Evolutionary conservation across 2,888 invertebrate genomes (phyloP).

Genomic region (Ectobius pallidus): DNA sequence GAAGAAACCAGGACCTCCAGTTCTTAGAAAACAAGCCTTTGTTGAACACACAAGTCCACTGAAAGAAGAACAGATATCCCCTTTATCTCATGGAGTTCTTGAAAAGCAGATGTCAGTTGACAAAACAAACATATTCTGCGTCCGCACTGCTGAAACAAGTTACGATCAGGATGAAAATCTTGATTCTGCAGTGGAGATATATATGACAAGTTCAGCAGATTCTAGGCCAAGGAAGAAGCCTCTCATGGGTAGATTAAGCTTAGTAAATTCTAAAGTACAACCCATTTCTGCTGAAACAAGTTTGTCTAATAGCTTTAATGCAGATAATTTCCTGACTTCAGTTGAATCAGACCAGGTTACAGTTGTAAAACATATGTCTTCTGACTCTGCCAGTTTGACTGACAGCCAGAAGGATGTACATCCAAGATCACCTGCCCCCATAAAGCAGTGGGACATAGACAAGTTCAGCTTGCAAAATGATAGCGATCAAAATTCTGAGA

Average conservation of each 20-base stretch:
- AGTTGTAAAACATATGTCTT: neutral
- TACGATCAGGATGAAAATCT: neutral
- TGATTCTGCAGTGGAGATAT: neutral
- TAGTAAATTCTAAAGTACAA: neutral
- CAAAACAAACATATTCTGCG: neutral
- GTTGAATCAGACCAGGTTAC: neutral
- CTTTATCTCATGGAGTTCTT: neutral
- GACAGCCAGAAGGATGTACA: neutral
- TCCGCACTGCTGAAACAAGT: neutral
- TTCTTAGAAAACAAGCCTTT: slow-evolving; percentile 20
- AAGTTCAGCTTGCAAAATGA: too few species aligned
- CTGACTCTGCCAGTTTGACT: neutral
- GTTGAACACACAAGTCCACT: neutral
- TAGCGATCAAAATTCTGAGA: too few species aligned
- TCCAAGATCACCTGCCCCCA: too few species aligned
- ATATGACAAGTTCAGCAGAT: neutral
- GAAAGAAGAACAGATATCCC: neutral
- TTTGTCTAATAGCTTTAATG: neutral
- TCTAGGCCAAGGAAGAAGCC: neutral
- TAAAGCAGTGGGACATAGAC: neutral
- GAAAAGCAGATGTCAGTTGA: neutral
- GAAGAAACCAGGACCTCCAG: neutral
- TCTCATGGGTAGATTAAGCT: neutral
- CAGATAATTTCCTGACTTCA: neutral
- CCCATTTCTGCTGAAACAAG: neutral